Base-by-base conservation (phyloP, 2,113 vertebrate species). In the Trachemys scripta region DNA sequence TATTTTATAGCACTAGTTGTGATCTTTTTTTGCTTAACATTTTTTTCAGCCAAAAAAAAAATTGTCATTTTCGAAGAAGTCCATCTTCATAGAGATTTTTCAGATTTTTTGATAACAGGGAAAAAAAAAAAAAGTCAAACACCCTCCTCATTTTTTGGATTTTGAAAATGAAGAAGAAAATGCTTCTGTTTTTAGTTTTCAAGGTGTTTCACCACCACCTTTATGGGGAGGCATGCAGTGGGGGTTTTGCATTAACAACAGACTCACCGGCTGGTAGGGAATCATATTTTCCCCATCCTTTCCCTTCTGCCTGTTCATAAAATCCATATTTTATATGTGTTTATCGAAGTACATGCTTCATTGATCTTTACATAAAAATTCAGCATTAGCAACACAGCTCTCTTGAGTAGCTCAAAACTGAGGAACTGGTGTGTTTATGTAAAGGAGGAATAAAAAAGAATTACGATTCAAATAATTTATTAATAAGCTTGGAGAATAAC, bases 271-370 rank as follows among this genome's bases (percentile, higher is more conserved):
- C 49, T 14, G 20, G 24, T 42, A 31, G 0, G 3, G 10, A 22
- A 22, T 80, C 82, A 53, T 11, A 5, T 6, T 51, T 11, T 25
- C 12, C 10, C 3, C 42, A 17, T 17, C 69, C 81, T 49, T 56
- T 31, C 51, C 22, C 65, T 53, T 29, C 29, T 65, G 24, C 10
- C 11, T 16, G 2, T 57, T 35, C n/a, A n/a, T 72, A 72, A 38
- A 72, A 72, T 35, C 45, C 13, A 54, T 8, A 31, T 0, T 27
- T 78, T 38, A 80, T 4, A 0, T 1, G 0, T 1, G 0, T 45
- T 80, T 83, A 24, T 25, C 56, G 42, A 50, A 81, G 84, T 10
- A 2, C 1, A 6, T 20, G 29, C 19, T 50, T 35, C 47, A 19
- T 8, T 72, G 65, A 38, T 72, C n/a, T 80, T 35, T 2, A 2